Evolutionary conservation across 1,140 invertebrate species (phyloP), one percentile per base, ranked within the genome.

Genomic region (Thalassaphorura encarpata): DNA sequence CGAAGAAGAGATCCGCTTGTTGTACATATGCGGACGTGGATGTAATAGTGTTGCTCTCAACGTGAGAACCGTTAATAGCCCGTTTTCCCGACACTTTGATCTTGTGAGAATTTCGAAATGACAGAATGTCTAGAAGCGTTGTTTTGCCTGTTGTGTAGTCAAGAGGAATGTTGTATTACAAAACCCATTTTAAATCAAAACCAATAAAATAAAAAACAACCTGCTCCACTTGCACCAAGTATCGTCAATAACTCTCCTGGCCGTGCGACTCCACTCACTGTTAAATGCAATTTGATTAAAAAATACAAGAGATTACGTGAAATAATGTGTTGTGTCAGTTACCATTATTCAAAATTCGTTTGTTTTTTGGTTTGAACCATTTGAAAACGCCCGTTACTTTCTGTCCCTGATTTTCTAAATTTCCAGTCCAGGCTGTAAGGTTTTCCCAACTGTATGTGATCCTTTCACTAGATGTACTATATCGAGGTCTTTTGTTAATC

Each of bases 1-100:
- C 87, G 56, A 95, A 84, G 68, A 96, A 96, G n/a, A 94, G 70
- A 71, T 95, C 89, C 60, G 91, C 84, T 71, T 97, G 94, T 69
- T 97, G 91, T 0, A 97, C 91, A 66, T 97, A 97, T 0, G 89
- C 93, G 56, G 87, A 78, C 3, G 77, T 61, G 51, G 68, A 68
- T 11, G 68, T 67, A n/a, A 78, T 66, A 4, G 56, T 66, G 18
- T 68, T 59, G 40, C 63, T 58, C 50, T 64, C 28, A 69, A 68
- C 60, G 13, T 55, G 40, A 18, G 60, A 47, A 5, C 67, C 63
- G 52, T 70, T 68, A 18, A 71, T 54, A 5, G 36, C 19, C 15
- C 54, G 50, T 18, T 56, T 49, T 39, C 66, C 67, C 48, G 21
- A 39, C 1, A 62, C 28, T 8, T 47, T 24, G 16, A 62, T 24